Evolutionary conservation across 92 coral and sea anemone species (phyloP), one percentile per base, ranked within the genome.

Genomic region (Palythoa caribaeorum): DNA sequence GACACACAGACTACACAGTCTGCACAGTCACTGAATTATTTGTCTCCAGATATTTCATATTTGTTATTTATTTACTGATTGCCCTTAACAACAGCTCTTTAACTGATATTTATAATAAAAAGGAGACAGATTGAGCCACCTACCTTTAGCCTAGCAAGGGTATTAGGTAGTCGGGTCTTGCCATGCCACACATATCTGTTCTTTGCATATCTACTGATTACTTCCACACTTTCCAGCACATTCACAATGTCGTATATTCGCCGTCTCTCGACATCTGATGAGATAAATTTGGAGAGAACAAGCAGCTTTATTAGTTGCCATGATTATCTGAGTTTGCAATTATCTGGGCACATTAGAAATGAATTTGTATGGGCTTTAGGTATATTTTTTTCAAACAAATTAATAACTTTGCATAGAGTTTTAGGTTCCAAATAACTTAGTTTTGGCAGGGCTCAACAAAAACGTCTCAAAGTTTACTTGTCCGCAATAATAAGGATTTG

Each of bases 141-240:
- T 13, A 81, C 98, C 98, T 94, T 96, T 47, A 97, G 79, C 78
- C 88, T 97, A 40, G 91, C 93, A 38, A 97, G 96, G 15, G 99
- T 97, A 52, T 92, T 89, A 12, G 94, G 92, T 51, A 97, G 96
- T 51, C 92, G 80, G 44, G 99, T 92, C 80, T 97, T 97, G 2
- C 99, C 99, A 91, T 97, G 99, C 99, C 99, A 97, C 53, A 91
- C 90, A 62, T 97, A 97, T 76, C 99, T 79, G 87, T 97, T 97
- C 91, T 97, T 97, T 9, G 99, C 99, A 90, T 93, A 90, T 83
- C 99, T 88, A 76, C 98, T 95, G 71, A 97, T 94, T 19, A 97
- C 99, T 69, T 97, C 98, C 36, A 97, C 99, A 90, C 99, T 97
- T 86, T 97, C 99, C 16, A 97, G 90, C 17, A 97, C 99, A 91